These are phyloP conservation scores for Ormia ochracea DNA, from an alignment of 2,888 invertebrate genomes.

Conservation along the genomic window DNA sequence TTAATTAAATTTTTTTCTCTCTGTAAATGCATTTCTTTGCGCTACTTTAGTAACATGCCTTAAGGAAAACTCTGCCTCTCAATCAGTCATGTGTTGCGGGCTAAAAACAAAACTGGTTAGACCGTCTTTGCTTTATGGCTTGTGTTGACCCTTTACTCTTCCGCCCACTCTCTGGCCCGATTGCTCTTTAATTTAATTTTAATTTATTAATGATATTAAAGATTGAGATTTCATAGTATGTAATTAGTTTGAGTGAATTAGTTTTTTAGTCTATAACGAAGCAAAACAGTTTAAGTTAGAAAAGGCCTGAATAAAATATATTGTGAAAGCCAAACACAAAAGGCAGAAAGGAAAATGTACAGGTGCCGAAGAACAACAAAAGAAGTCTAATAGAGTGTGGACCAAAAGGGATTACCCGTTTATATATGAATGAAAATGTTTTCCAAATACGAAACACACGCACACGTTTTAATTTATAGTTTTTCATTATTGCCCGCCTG, in stretches of 20 bases:
- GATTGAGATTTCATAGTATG: conserved; percentile 42
- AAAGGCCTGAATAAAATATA: neutral
- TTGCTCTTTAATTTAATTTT: neutral
- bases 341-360: conserved; percentile 23
- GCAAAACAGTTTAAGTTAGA: neutral
- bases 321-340: neutral
- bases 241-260: conserved; percentile 51
- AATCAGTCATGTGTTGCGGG: too few relatives aligned
- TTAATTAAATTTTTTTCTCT: too few relatives aligned
- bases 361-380: conserved; percentile 26
- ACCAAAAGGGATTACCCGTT: neutral
- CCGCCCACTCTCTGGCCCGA: neutral
- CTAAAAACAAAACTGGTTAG: neutral
- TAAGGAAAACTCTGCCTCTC: too few relatives aligned
- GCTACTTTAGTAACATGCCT: too few relatives aligned
- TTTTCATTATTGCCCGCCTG: too few relatives aligned
- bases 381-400: neutral
- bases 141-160: neutral
- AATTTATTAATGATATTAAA: conserved; percentile 28
- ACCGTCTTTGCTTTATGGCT: neutral
- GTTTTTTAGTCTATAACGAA: conserved; percentile 39
- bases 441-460: neutral
- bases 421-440: conserved; percentile 21
- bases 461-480: too few relatives aligned
- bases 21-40: too few relatives aligned